Evolutionary conservation across 2,797 vertebrate genomes (phyloP), one percentile per base, ranked within the genome.

Genomic region (Carduelis carduelis): DNA sequence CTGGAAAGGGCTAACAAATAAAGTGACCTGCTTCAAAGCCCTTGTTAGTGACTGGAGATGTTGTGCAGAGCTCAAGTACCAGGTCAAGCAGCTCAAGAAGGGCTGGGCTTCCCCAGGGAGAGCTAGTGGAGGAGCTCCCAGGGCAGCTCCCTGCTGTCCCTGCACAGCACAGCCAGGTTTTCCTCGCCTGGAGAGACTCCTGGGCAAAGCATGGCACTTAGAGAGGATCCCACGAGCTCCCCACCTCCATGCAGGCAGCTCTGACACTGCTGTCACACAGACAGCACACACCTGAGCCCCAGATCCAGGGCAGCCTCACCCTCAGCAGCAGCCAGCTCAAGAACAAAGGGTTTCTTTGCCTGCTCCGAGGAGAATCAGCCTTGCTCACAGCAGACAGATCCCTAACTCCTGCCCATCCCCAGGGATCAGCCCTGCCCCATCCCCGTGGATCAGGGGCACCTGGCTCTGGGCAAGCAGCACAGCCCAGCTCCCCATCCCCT

Each of bases 231-330:
- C 46, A 9, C 0, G 0, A 34, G 70, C 66, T 82, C 37, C 79
- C 41, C 15, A 3, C 46, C 63, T 76, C 50, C 66, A 9, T 39
- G 14, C n/a, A 28, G 1, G 9, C n/a, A 23, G 43, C 66, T 59
- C 43, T 5, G 0, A 8, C 0, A 0, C 43, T 59, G 66, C 55
- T 63, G 63, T 46, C 24, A 2, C 49, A 23, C 44, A 7, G 17
- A 26, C 44, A 7, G 17, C 1, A 1, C 46, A 12, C 19, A 6
- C 7, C 64, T 24, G 52, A 80, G 63, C 55, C 68, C 50, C 63
- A 65, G 17, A 28, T 1, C 20, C 65, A 26, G 57, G 9, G 30
- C 76, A 76, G 47, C 44, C 47, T 34, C 5, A 1, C 65, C 21
- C 41, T 30, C 83, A 28, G 71, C 71, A 72, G 22, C 26, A 2